These are phyloP conservation scores for Troides oblongomaculatus DNA, from an alignment of 2,888 invertebrate genomes.

Conservation along the genomic window DNA sequence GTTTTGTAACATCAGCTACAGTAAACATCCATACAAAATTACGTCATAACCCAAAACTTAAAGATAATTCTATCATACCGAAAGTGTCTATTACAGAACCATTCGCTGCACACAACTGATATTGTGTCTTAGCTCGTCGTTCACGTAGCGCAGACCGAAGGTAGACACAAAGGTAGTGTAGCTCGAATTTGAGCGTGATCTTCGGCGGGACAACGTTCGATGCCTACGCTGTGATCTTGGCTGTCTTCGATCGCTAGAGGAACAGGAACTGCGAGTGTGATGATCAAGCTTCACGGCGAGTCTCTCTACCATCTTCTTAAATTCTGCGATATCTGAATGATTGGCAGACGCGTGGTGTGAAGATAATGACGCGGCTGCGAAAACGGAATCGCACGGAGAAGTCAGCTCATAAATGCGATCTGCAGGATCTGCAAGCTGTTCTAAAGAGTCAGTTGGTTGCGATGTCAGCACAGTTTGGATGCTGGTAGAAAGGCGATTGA, in stretches of 20 bases:
- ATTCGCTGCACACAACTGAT: constrained; percentile 32
- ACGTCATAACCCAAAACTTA: constrained; percentile 36
- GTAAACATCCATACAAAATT: constrained; percentile 11
- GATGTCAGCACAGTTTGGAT: constrained; percentile 3
- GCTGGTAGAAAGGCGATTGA: constrained; percentile 28
- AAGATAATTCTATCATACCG: constrained; percentile 30
- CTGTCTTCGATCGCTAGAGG: background rate
- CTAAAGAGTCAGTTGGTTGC: background rate
- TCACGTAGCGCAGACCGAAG: background rate
- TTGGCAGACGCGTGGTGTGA: background rate
- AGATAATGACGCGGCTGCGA: background rate
- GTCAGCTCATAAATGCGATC: background rate
- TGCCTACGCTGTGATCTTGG: background rate
- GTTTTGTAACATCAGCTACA: constrained; percentile 35
- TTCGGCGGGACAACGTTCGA: background rate
- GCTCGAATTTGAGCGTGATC: background rate
- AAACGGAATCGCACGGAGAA: background rate
- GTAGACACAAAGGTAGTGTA: background rate
- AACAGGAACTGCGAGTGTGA: background rate
- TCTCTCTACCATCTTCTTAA: background rate
- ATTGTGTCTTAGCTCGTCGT: background rate
- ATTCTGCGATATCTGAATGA: background rate
- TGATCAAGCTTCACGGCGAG: background rate
- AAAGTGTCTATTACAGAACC: constrained; percentile 33
- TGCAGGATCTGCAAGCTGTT: background rate